Conservation (phyloP, 92 coral and sea anemone genomes). For the Umimayanthus chanpuru region DNA sequence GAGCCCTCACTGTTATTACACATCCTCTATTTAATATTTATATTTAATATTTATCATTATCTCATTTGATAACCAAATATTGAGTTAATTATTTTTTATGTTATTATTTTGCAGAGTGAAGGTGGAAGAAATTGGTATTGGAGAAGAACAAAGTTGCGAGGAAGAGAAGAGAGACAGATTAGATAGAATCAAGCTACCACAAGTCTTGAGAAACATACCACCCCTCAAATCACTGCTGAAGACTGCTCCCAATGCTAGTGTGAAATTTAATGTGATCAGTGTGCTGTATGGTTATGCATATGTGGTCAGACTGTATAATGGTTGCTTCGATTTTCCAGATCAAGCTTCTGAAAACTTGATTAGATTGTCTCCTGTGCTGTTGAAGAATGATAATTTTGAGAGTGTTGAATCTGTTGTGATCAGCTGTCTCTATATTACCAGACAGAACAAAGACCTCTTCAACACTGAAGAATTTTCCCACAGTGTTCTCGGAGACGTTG, state of each 20-base stretch:
- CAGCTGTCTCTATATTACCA: conserved; percentile 65
- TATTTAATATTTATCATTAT: too few relatives aligned
- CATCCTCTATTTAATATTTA: too few relatives aligned
- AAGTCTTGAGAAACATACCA: conserved; percentile 60
- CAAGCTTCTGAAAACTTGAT: conserved; percentile 68
- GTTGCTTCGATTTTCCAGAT: conserved; percentile 68
- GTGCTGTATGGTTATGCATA: conserved; percentile 86
- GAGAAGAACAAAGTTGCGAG: neutral
- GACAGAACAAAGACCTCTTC: conserved; percentile 69
- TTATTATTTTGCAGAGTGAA: neutral
- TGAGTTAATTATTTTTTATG: neutral
- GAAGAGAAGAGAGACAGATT: conserved; percentile 1
- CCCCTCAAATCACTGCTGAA: conserved; percentile 50
- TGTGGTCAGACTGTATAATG: conserved; percentile 84
- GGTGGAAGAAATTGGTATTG: conserved; percentile 1
- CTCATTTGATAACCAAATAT: too few relatives aligned
- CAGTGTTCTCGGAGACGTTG: conserved; percentile 63
- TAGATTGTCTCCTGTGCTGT: conserved; percentile 74
- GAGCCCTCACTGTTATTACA: neutral
- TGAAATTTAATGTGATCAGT: conserved; percentile 74
- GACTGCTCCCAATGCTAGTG: conserved; percentile 58
- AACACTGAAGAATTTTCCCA: conserved; percentile 79
- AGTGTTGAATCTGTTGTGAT: conserved; percentile 69
- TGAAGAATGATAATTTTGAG: conserved; percentile 69
- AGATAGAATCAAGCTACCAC: conserved; percentile 19